Percentiles rank a stretch among this genome's conserved stretches.
Conservation (phyloP, 1,140 invertebrate genomes). For the Pogonognathellus flavescens region DNA sequence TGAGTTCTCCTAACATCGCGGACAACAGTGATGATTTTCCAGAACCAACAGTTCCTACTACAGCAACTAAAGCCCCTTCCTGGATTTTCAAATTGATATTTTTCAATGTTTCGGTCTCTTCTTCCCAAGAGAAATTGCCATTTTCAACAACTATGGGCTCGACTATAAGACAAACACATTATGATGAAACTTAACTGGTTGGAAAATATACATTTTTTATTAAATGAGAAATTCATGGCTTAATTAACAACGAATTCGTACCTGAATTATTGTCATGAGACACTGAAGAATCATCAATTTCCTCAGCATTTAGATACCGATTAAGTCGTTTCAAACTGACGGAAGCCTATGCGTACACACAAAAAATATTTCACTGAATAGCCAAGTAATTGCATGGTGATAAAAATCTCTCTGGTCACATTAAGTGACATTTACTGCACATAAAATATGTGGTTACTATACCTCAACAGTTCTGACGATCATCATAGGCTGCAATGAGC, state of each 20-base stretch:
- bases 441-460: constrained; percentile 70
- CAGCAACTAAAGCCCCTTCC: constrained; percentile 71
- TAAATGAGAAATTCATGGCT: too few relatives aligned
- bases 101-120: constrained; percentile 69
- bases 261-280: constrained; percentile 64
- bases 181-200: too few relatives aligned
- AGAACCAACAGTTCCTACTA: constrained; percentile 73
- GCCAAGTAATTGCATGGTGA: too few relatives aligned
- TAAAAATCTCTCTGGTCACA: too few relatives aligned
- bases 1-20: constrained; percentile 73
- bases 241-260: constrained; percentile 52
- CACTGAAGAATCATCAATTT: constrained; percentile 68
- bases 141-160: constrained; percentile 74
- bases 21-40: constrained; percentile 75
- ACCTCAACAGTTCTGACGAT: constrained; percentile 75
- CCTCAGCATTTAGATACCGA: constrained; percentile 69
- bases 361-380: too few relatives aligned
- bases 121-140: constrained; percentile 73
- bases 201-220: too few relatives aligned
- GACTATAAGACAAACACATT: constrained; percentile 70
- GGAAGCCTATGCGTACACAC: constrained; percentile 60
- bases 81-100: constrained; percentile 69
- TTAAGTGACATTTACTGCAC: neutral
- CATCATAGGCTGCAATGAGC: constrained; percentile 70
- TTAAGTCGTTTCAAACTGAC: constrained; percentile 69